phyloP scores from a whole-genome alignment of 2,888 invertebrate genomes.

The Calephelis perditalis region DNA sequence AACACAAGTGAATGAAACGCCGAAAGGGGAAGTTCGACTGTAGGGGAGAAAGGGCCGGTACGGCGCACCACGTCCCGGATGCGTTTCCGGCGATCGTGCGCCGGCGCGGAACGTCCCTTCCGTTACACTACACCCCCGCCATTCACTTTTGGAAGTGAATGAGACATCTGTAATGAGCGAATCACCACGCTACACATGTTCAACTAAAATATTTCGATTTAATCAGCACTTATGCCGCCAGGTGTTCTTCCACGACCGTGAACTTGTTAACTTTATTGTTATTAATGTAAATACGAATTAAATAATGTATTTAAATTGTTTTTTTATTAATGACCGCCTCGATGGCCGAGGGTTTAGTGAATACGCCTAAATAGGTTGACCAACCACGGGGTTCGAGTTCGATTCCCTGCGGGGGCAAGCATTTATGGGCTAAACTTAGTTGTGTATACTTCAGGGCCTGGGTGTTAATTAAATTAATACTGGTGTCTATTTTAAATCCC shows the following conservation, averaged over 20 bases:
- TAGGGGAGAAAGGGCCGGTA: constrained; percentile 46
- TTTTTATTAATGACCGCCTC: too few species aligned
- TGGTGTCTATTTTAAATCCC: too few species aligned
- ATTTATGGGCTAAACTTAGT: too few species aligned
- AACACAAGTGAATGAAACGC: not conserved
- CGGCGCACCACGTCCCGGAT: constrained; percentile 71
- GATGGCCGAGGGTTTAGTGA: too few species aligned
- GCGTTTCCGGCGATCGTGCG: constrained; percentile 67
- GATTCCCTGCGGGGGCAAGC: too few species aligned
- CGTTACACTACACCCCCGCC: constrained; percentile 56
- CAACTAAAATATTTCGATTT: not conserved
- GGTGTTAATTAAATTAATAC: too few species aligned
- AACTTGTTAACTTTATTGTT: not conserved
- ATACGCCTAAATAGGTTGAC: too few species aligned
- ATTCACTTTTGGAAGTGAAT: constrained; percentile 54
- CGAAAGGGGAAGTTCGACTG: constrained; percentile 43
- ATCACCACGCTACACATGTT: constrained; percentile 4
- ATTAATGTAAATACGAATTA: too few species aligned
- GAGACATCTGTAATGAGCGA: constrained; percentile 23
- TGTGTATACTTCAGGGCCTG: too few species aligned
- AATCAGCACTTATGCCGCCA: not conserved
- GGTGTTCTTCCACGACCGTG: constrained; percentile 2
- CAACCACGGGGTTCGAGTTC: too few species aligned
- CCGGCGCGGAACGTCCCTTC: constrained; percentile 71
- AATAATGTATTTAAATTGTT: too few species aligned